phyloP scores from a whole-genome alignment of 2,888 invertebrate species.

The Chloroclystis v-ata region DNA sequence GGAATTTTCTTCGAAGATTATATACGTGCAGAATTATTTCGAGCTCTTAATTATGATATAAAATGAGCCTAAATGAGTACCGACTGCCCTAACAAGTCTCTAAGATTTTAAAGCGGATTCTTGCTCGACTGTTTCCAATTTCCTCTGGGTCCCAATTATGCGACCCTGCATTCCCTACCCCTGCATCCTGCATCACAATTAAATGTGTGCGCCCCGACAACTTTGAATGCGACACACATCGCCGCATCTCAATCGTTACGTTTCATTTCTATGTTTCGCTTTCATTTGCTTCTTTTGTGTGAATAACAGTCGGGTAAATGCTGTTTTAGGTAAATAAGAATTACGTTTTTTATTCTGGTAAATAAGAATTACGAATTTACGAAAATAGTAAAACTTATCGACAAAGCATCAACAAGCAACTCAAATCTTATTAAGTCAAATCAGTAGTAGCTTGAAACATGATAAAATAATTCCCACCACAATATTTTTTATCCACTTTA shows the following conservation, averaged over 20 bases:
- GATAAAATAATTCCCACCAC: no score
- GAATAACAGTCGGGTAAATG: background rate
- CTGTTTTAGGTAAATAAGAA: conserved; percentile 1
- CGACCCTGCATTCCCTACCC: conserved; percentile 16
- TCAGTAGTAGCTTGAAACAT: no score
- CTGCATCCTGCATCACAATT: conserved; percentile 52
- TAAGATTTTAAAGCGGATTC: conserved; percentile 4
- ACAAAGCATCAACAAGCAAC: no score
- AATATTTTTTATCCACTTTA: no score
- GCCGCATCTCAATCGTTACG: conserved; percentile 39
- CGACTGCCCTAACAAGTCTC: no score
- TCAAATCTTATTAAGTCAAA: no score
- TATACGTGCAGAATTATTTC: no score
- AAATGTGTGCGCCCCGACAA: conserved; percentile 65
- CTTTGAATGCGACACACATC: conserved; percentile 57
- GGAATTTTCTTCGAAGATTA: no score
- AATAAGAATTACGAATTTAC: no score
- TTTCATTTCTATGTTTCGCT: conserved; percentile 38
- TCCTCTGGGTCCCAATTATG: conserved; percentile 24
- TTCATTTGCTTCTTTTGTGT: conserved; percentile 26
- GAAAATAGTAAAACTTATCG: no score
- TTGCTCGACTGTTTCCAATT: conserved; percentile 25
- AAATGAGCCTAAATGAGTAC: no score
- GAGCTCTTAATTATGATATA: no score
- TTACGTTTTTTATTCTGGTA: background rate